These are phyloP conservation scores for Cydia amplana DNA, from an alignment of 1,140 invertebrate genomes.

Conservation along the genomic window DNA sequence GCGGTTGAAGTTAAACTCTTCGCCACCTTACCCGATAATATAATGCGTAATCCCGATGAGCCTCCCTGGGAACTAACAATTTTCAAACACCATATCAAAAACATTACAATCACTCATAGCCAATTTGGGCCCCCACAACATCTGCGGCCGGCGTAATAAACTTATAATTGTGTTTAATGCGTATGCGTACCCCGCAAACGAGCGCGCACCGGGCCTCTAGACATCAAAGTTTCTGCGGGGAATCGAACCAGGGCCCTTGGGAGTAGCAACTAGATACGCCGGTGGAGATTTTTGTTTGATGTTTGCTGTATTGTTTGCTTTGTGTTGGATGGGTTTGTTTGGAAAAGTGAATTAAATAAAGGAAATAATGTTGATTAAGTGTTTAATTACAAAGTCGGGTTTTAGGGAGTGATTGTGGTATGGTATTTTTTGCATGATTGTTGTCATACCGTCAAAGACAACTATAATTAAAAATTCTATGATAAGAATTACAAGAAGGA, in stretches of 20 bases:
- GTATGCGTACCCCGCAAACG: conserved; percentile 29
- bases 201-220: conserved; percentile 2
- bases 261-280: conserved; percentile 20
- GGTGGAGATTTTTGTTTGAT: conserved; percentile 29
- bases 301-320: conserved; percentile 30
- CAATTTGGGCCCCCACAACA: conserved; percentile 29
- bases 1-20: not conserved
- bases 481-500: no score
- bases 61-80: not conserved
- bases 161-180: conserved; percentile 38
- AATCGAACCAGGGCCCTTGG: conserved; percentile 17
- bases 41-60: not conserved
- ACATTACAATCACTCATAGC: conserved; percentile 27
- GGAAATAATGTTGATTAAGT: conserved; percentile 21
- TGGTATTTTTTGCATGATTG: not conserved
- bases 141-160: conserved; percentile 36
- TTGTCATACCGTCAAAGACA: not conserved
- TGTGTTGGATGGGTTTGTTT: conserved; percentile 20
- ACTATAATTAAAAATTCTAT: no score
- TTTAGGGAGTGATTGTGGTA: not conserved
- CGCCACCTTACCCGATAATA: not conserved
- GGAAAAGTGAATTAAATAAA: conserved; percentile 26
- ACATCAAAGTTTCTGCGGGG: conserved; percentile 28
- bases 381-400: not conserved
- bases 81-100: conserved; percentile 13